These are phyloP conservation scores for Actinia equina DNA, from an alignment of 64 coral and sea anemone genomes.

Conservation along the genomic window DNA sequence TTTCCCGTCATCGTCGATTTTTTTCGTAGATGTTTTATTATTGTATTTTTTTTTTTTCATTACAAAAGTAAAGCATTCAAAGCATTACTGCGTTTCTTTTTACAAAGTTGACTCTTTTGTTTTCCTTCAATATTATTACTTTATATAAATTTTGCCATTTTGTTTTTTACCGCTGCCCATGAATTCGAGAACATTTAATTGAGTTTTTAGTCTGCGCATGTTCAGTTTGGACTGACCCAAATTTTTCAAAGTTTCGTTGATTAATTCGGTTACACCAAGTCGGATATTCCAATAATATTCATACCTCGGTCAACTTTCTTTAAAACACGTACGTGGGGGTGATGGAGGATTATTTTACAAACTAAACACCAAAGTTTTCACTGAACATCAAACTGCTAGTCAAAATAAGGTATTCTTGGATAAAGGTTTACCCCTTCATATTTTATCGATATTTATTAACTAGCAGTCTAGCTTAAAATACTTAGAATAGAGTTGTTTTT, in stretches of 20 bases:
- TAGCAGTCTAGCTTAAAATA: no score
- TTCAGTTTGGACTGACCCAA: neutral
- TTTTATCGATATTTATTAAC: no score
- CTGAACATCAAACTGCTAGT: no score
- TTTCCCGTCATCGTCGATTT: neutral
- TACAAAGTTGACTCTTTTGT: neutral
- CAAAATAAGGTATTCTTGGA: no score
- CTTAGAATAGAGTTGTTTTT: no score
- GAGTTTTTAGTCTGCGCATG: neutral
- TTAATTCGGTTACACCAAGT: neutral
- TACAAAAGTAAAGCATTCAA: no score
- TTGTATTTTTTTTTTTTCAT: no score
- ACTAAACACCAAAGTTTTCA: neutral
- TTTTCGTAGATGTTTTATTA: neutral
- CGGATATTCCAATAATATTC: constrained; percentile 31
- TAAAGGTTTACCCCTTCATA: no score
- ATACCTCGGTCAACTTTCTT: neutral
- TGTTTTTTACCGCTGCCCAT: neutral
- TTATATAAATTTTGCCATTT: neutral
- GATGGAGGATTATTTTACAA: neutral
- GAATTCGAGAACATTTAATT: neutral
- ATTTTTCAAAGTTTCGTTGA: neutral
- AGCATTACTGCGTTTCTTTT: neutral
- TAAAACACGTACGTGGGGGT: no score
- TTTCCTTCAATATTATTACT: neutral